These are phyloP conservation scores for Nibea coibor DNA, from an alignment of 2,113 vertebrate species.

Conservation along the genomic window DNA sequence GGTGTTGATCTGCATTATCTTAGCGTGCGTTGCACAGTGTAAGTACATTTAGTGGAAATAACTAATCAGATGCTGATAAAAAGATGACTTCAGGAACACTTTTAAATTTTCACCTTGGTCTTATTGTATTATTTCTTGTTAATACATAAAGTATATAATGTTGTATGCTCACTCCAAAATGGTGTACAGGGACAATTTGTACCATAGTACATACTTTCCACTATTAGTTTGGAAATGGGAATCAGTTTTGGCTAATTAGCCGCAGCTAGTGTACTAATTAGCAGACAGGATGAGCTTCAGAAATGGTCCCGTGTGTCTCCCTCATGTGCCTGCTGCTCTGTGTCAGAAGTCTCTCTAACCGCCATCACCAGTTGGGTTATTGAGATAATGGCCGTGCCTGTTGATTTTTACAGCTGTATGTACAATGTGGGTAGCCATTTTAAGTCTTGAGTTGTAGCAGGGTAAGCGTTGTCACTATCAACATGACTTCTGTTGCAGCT, in stretches of 20 bases:
- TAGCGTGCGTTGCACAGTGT: not conserved
- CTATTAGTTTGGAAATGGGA: not conserved
- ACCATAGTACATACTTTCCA: not conserved
- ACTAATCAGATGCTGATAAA: not conserved
- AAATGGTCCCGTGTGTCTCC: conserved; percentile 11
- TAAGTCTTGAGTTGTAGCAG: conserved; percentile 25
- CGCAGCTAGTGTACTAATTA: conserved; percentile 41
- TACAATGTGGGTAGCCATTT: conserved; percentile 31
- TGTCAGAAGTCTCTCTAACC: conserved; percentile 1
- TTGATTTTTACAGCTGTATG: conserved; percentile 7
- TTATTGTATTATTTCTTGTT: not conserved
- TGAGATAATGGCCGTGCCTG: not conserved
- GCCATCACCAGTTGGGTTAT: conserved; percentile 17
- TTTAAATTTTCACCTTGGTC: not conserved
- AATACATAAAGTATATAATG: not conserved
- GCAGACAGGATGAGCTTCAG: conserved; percentile 19
- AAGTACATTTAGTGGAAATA: no score
- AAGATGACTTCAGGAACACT: not conserved
- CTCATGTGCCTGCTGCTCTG: conserved; percentile 8
- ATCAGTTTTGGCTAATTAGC: conserved; percentile 20
- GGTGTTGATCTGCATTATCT: not conserved
- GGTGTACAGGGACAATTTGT: not conserved
- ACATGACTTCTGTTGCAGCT: conserved; percentile 2
- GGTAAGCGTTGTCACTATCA: conserved; percentile 10
- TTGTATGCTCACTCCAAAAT: not conserved